Conservation (phyloP, 1,140 invertebrate genomes). For the Camponotus vicinus region DNA sequence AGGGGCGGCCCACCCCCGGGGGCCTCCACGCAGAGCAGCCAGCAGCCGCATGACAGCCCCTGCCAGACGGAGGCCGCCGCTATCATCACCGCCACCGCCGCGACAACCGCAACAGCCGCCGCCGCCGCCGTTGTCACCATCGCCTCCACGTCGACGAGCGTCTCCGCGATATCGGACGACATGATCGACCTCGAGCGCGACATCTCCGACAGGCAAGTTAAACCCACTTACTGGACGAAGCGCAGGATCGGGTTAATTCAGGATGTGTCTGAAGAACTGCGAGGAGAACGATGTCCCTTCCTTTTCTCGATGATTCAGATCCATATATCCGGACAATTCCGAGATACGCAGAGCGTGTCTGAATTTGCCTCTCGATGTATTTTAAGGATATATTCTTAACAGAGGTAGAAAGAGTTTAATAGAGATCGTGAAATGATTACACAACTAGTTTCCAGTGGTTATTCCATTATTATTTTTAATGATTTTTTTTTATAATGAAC, state of each 20-base stretch:
- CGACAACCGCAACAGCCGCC: constrained; percentile 70
- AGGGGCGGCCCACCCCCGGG: constrained; percentile 83
- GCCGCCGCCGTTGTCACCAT: constrained; percentile 72
- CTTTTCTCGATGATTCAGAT: not conserved
- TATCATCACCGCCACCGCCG: constrained; percentile 71
- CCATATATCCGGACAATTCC: not conserved
- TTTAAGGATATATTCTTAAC: not conserved
- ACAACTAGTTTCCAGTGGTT: not conserved
- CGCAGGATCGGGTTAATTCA: constrained; percentile 7
- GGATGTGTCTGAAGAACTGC: not conserved
- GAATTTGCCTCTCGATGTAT: not conserved
- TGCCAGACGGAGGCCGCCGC: constrained; percentile 77
- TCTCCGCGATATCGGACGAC: constrained; percentile 78
- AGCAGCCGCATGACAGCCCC: constrained; percentile 83
- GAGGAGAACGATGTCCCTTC: not conserved
- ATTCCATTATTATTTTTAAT: not conserved
- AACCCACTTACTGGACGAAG: constrained; percentile 36
- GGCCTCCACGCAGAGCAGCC: constrained; percentile 75
- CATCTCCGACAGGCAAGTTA: constrained; percentile 84
- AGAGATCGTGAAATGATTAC: not conserved
- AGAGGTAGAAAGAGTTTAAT: not conserved
- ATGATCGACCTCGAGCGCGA: constrained; percentile 86
- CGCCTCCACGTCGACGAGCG: constrained; percentile 75
- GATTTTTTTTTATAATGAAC: not conserved
- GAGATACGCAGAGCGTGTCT: not conserved